Evolutionary conservation across 2,797 vertebrate species (phyloP).

Genomic region (Calcarius lapponicus): DNA sequence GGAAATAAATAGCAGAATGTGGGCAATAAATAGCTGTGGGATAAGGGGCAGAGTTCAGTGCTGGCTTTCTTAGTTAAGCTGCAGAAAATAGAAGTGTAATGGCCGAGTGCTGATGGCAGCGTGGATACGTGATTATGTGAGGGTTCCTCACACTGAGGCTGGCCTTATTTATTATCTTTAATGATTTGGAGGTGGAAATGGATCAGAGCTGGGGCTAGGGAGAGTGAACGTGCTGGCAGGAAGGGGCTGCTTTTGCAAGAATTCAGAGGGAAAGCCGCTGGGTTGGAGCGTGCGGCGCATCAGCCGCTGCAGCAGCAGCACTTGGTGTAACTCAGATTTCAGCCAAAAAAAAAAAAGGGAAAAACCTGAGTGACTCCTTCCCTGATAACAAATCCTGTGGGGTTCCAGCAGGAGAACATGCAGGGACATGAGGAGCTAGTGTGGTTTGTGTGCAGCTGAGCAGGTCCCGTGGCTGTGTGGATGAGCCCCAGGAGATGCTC

Average conservation of each 20-base stretch:
- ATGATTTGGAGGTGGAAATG: conserved; percentile 12
- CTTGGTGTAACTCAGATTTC: neutral
- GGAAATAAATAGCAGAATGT: conserved; percentile 14
- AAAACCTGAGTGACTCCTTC: neutral
- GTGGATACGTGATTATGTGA: neutral
- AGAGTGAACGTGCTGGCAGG: fast-evolving
- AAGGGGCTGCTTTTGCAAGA: neutral
- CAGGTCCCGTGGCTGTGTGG: fast-evolving
- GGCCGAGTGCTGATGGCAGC: neutral
- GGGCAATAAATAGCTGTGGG: conserved; percentile 26
- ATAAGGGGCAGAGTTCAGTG: conserved; percentile 13
- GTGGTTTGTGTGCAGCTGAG: neutral
- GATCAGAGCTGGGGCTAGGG: neutral
- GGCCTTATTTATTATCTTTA: conserved; percentile 24
- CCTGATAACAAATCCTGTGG: neutral
- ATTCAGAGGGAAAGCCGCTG: neutral
- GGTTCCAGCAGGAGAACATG: too few species aligned
- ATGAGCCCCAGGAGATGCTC: neutral
- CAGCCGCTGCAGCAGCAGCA: fast-evolving
- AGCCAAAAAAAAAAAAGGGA: neutral
- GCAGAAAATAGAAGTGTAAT: conserved; percentile 16
- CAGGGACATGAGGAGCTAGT: fast-evolving
- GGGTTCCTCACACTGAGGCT: neutral
- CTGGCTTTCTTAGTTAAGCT: neutral
- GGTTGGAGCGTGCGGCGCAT: fast-evolving